Percentiles rank a stretch among this genome's conserved stretches.
phyloP scores from a whole-genome alignment of 1,140 invertebrate genomes.

The Probaryconus sp. region DNA sequence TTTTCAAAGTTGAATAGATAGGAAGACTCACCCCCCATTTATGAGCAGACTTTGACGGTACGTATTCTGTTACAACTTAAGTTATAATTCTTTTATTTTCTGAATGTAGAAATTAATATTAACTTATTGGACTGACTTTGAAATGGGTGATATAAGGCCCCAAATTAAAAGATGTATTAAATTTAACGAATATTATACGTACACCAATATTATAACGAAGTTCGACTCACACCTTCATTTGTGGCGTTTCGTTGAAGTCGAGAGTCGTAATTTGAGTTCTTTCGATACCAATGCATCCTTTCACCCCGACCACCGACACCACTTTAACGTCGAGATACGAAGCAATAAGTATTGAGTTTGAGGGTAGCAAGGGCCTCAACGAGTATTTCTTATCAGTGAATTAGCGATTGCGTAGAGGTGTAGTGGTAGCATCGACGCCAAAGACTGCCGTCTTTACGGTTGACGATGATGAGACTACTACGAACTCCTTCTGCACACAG shows the following conservation, averaged over 20 bases:
- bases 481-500: slow-evolving; percentile 59
- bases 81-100: too few species aligned
- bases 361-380: slow-evolving; percentile 57
- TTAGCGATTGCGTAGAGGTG: slow-evolving; percentile 64
- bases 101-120: too few species aligned
- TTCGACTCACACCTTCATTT: slow-evolving; percentile 8
- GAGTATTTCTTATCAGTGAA: slow-evolving; percentile 75
- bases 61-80: too few species aligned
- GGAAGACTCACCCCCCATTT: too few species aligned
- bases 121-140: too few species aligned
- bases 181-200: too few species aligned
- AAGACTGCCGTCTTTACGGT: slow-evolving; percentile 47
- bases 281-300: slow-evolving; percentile 49
- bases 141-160: too few species aligned
- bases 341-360: slow-evolving; percentile 71
- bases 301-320: slow-evolving; percentile 11
- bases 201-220: background rate
- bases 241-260: slow-evolving; percentile 28
- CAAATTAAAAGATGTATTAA: too few species aligned
- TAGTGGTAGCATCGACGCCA: slow-evolving; percentile 46
- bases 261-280: slow-evolving; percentile 61
- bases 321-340: slow-evolving; percentile 67
- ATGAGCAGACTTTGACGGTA: too few species aligned
- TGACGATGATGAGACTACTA: slow-evolving; percentile 71
- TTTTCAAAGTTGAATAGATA: too few species aligned